Evolutionary conservation across 2,888 invertebrate species (phyloP), one percentile per base, ranked within the genome.

Genomic region (Chouioia cunea): DNA sequence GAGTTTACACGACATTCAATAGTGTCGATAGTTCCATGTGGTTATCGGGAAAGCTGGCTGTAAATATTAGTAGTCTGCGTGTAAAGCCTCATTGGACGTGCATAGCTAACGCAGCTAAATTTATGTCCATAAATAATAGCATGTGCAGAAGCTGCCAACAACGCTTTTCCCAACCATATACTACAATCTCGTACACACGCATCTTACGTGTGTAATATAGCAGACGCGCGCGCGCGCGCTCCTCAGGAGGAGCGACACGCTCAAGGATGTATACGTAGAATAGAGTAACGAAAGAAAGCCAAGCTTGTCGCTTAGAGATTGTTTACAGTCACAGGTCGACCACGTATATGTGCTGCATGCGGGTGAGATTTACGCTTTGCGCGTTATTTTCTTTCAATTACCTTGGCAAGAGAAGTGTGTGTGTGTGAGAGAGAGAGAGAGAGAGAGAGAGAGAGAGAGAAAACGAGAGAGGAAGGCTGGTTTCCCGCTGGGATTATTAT

Each of bases 281-380:
- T 16, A 48, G 47, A 15, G 18, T 8, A 23, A 43, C 43, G 36
- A 23, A 18, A n/a, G 2, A 52, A 52, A 16, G 8, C 12, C 12
- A 15, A 77, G 76, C 79, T 81, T 80, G 78, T 79, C 78, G 78
- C 79, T 77, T 74, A 76, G 73, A 78, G 78, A 82, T 82, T 81
- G 82, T 82, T 82, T 82, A 82, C 80, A 80, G 71, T 82, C 81
- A 81, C 78, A 80, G 82, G 80, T 82, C 81, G 81, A 53, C 47
- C 23, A 48, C 43, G 23, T 36, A 20, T 36, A 60, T 16, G 43
- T 18, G 36, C 15, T 20, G 18, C 43, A 59, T 48, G 64, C 65
- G 56, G 27, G 56, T 62, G 36, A 57, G 36, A 50, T 47, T 16
- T 36, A 27, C 10, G 43, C 15, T 20, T 20, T 18, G 23, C 36